Percentiles rank a stretch among this genome's conserved stretches.
phyloP scores from a whole-genome alignment of 1,140 invertebrate genomes.

The Calycopis cecrops region DNA sequence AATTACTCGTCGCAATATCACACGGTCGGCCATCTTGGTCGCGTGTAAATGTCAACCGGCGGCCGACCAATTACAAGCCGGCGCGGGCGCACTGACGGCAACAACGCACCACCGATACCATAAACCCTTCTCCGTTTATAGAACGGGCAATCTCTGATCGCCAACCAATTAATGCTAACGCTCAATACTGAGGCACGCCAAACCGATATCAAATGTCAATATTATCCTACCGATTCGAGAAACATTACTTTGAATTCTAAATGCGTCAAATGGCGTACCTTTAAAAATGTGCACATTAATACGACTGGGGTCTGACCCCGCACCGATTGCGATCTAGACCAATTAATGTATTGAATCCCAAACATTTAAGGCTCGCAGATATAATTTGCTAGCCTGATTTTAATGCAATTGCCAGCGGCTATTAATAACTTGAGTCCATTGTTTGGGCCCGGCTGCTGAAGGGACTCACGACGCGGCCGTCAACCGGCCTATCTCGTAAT shows the following conservation, averaged over 20 bases:
- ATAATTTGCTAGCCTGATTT: conserved; percentile 23
- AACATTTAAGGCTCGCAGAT: background rate
- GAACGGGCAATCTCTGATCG: conserved; percentile 52
- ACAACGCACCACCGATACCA: conserved; percentile 57
- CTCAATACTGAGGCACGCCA: conserved; percentile 38
- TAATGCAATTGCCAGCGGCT: conserved; percentile 45
- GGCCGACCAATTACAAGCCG: conserved; percentile 61
- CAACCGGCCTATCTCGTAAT: conserved; percentile 57
- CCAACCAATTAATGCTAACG: conserved; percentile 60
- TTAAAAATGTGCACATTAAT: background rate
- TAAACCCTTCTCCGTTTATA: conserved; percentile 65
- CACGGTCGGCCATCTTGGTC: conserved; percentile 55
- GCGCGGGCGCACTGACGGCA: conserved; percentile 53
- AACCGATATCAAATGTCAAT: conserved; percentile 24
- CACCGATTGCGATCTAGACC: background rate
- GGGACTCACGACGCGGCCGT: conserved; percentile 58
- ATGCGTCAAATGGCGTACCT: background rate
- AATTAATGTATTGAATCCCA: background rate
- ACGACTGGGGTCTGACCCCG: conserved; percentile 2
- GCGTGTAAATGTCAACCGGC: conserved; percentile 62
- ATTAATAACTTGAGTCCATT: conserved; percentile 53
- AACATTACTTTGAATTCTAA: too few relatives aligned
- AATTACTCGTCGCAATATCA: conserved; percentile 57
- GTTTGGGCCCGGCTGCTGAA: conserved; percentile 37
- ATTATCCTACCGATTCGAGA: background rate